These are phyloP conservation scores for Drosophila incognita DNA, from an alignment of 2,888 invertebrate species.

Conservation along the genomic window DNA sequence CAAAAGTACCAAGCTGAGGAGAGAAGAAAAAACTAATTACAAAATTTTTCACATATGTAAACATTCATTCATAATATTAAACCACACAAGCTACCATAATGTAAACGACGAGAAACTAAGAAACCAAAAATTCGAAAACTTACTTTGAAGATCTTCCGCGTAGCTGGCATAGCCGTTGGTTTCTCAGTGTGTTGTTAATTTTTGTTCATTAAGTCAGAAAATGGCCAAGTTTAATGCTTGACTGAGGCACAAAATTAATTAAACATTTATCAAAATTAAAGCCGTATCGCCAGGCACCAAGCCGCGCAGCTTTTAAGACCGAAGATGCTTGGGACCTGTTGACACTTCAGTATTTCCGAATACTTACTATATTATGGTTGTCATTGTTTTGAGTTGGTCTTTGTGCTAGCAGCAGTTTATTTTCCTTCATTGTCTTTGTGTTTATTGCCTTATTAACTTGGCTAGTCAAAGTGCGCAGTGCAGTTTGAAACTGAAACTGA, in stretches of 20 bases:
- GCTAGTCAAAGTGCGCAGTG: slow-evolving; percentile 58
- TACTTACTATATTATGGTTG: slow-evolving; percentile 46
- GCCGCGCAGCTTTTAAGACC: slow-evolving; percentile 23
- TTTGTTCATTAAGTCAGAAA: slow-evolving; percentile 81
- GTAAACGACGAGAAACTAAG: slow-evolving; percentile 66
- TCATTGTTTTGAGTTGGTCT: slow-evolving; percentile 56
- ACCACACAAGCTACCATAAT: slow-evolving; percentile 74
- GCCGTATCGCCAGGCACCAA: slow-evolving; percentile 53
- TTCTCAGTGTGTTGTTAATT: slow-evolving; percentile 79
- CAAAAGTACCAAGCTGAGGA: slow-evolving; percentile 22
- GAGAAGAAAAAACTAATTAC: slow-evolving; percentile 72
- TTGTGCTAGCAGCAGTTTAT: slow-evolving; percentile 21
- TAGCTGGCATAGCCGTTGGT: slow-evolving; percentile 49
- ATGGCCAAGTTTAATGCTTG: slow-evolving; percentile 75
- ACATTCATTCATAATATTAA: slow-evolving; percentile 79
- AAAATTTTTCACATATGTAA: slow-evolving; percentile 81
- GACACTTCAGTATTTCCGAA: slow-evolving; percentile 65
- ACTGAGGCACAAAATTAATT: slow-evolving; percentile 77
- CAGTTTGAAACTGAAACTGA: slow-evolving; percentile 46
- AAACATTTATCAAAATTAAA: slow-evolving; percentile 82
- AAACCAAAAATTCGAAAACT: slow-evolving; percentile 54
- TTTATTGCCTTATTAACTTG: slow-evolving; percentile 51
- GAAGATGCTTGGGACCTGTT: slow-evolving; percentile 43
- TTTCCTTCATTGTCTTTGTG: slow-evolving; percentile 49
- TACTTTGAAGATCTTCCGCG: slow-evolving; percentile 81